Percentiles rank a stretch among this genome's conserved stretches.
phyloP scores from a whole-genome alignment of 2,888 invertebrate species.

The Chromoteleia sp. region DNA sequence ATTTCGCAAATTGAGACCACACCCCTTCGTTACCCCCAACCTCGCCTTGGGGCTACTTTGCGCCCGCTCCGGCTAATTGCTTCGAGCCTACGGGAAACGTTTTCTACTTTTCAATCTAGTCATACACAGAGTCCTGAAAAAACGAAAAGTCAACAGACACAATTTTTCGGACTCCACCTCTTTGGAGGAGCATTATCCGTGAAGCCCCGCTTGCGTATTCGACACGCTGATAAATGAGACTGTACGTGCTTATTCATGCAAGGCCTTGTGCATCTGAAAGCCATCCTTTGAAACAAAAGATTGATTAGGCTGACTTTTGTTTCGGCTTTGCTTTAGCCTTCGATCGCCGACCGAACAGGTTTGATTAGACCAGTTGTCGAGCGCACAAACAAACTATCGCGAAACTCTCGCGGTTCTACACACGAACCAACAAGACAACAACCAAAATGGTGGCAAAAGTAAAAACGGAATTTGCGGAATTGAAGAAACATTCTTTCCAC shows the following conservation, averaged over 20 bases:
- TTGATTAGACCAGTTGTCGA: slow-evolving; percentile 49
- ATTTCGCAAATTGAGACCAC: slow-evolving; percentile 81
- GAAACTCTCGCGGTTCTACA: background rate
- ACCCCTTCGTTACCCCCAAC: slow-evolving; percentile 76
- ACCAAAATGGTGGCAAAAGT: slow-evolving; percentile 8
- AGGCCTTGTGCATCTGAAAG: slow-evolving; percentile 52
- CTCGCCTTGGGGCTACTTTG: slow-evolving; percentile 74
- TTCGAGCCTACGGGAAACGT: slow-evolving; percentile 30
- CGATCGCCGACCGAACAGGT: slow-evolving; percentile 50
- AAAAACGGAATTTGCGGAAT: slow-evolving; percentile 36
- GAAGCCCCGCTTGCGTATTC: slow-evolving; percentile 50
- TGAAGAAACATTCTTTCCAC: background rate
- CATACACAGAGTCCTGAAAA: slow-evolving; percentile 16
- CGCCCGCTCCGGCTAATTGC: slow-evolving; percentile 78
- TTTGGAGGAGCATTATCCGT: slow-evolving; percentile 35
- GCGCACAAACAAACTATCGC: slow-evolving; percentile 24
- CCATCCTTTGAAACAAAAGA: slow-evolving; percentile 65
- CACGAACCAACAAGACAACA: background rate
- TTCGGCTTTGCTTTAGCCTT: slow-evolving; percentile 55
- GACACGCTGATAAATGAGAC: slow-evolving; percentile 63
- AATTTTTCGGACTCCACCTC: slow-evolving; percentile 45
- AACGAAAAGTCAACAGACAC: slow-evolving; percentile 19
- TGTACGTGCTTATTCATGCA: slow-evolving; percentile 66
- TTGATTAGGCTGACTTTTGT: slow-evolving; percentile 65
- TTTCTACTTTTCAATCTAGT: slow-evolving; percentile 37